A percentile compares a stretch with the other conserved stretches of the same genome.
phyloP scores from a whole-genome alignment of 2,113 vertebrate genomes.

The Prochilodus magdalenae region DNA sequence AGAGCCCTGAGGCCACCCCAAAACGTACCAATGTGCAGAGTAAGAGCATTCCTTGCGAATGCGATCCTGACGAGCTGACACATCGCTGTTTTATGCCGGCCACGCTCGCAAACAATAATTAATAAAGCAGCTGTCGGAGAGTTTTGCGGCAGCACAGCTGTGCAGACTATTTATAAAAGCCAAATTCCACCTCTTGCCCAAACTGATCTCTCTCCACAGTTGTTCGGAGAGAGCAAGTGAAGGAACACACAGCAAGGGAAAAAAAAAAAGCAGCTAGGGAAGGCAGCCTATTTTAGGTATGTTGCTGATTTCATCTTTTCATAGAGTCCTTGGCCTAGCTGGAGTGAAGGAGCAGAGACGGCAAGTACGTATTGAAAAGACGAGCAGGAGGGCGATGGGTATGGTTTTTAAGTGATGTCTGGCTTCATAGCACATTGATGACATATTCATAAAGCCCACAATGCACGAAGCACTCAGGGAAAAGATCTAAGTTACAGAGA shows the following conservation, averaged over 20 bases:
- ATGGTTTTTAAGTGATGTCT: conserved; percentile 27
- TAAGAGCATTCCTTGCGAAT: conserved; percentile 38
- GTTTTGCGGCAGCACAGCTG: conserved; percentile 61
- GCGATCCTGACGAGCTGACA: conserved; percentile 34
- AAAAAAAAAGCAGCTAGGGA: not conserved
- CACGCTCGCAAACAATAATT: conserved; percentile 60
- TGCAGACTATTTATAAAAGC: conserved; percentile 65
- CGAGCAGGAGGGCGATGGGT: conserved; percentile 27
- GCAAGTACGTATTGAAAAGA: conserved; percentile 37
- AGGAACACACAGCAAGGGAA: not conserved
- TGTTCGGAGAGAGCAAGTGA: not conserved
- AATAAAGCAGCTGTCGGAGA: conserved; percentile 58
- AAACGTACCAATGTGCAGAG: conserved; percentile 22
- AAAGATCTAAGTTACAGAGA: conserved; percentile 10
- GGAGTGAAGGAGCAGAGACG: conserved; percentile 45
- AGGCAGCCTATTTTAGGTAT: conserved; percentile 48
- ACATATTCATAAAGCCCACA: conserved; percentile 48
- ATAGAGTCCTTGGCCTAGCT: conserved; percentile 32
- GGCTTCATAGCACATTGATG: conserved; percentile 40
- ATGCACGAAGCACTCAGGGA: conserved; percentile 40
- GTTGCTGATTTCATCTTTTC: conserved; percentile 54
- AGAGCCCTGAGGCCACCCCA: not conserved
- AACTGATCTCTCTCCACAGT: conserved; percentile 47
- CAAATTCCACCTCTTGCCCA: conserved; percentile 58
- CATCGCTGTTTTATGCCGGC: conserved; percentile 43